Evolutionary conservation across 2,888 invertebrate genomes (phyloP), one percentile per base, ranked within the genome.

Genomic region (Sceliomorpha sp.): DNA sequence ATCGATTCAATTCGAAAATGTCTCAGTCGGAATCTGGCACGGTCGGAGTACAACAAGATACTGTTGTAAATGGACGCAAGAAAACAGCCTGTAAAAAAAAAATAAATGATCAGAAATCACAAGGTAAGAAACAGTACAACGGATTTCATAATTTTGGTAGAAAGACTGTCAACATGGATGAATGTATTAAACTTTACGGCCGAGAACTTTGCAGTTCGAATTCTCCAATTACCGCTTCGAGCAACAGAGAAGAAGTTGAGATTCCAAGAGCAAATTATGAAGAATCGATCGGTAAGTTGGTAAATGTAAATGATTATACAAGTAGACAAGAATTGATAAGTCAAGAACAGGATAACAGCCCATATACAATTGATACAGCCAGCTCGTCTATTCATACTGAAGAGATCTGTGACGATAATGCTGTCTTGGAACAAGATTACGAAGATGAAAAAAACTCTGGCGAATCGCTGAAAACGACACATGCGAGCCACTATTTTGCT

Each of bases 171-270:
- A 47, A 74, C 14, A 53, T 73, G 10, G 63, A 76, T 8, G 72
- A 79, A 26, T 79, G 79, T 42, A 66, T 78, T 17, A 72, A 67
- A 29, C 12, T 73, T 0, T 74, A 70, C 10, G 74, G 63, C 8
- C 39, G 32, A 1, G 58, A 75, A 13, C 51, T 71, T 5, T 77
- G 79, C 26, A 45, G n/a, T n/a, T n/a, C n/a, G n/a, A n/a, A n/a
- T n/a, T n/a, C 62, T 13, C 34, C 63, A 1, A 12, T 31, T 12
- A 26, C 14, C 31, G 15, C 40, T 8, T 31, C 12, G 7, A 45
- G 55, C 1, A 27, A 56, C 20, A 31, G 47, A 12, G 36, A 37
- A 10, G 17, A 47, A 17, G 5, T 20, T 6, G 37, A 44, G 0
- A 32, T 50, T 6, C 39, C 34, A 6, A 15, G 6, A 2, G 13